Base-by-base conservation (phyloP, 1,140 invertebrate species). In the Drosophila lini region DNA sequence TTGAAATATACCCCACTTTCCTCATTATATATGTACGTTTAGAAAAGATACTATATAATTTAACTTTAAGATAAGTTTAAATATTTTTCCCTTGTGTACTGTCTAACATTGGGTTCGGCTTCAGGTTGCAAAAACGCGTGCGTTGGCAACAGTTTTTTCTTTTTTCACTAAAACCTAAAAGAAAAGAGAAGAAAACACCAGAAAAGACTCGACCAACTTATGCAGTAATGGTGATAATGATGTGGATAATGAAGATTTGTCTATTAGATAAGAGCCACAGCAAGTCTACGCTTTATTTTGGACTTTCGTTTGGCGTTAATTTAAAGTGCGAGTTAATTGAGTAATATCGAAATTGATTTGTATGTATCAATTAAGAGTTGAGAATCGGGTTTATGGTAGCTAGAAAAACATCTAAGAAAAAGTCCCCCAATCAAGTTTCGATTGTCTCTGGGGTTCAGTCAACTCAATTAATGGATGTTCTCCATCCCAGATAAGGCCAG, bases 81-180 rank as follows among this genome's bases (percentile, higher is more conserved):
- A 41, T 41, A 45, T 45, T 22, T 45, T 63, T 31, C 32, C 5
- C 1, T 9, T 11, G 62, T 62, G 63, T 13, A 34, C 0, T 5
- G 19, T 19, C 32, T 65, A 62, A 38, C 58, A 47, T 62, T 65
- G 74, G 34, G 38, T 80, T 79, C 40, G 56, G 76, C 80, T 80
- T 75, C 78, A 71, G 69, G 58, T 69, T 78, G 56, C 68, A 45
- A 59, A 55, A 48, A 75, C 79, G 70, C 79, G 75, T 82, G 82
- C 67, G 59, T 53, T 31, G 38, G 19, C 60, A 22, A 36, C 11
- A 47, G 57, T 78, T 79, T 70, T 65, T 65, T 55, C 50, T 53
- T 59, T 58, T 73, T 64, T 41, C 36, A 53, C 48, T 55, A 36
- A 38, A 60, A 64, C 40, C 32, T 22, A 45, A 15, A 64, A 67